These are phyloP conservation scores for Cavia aperea DNA, from an alignment of 2,113 vertebrate species.

Conservation along the genomic window DNA sequence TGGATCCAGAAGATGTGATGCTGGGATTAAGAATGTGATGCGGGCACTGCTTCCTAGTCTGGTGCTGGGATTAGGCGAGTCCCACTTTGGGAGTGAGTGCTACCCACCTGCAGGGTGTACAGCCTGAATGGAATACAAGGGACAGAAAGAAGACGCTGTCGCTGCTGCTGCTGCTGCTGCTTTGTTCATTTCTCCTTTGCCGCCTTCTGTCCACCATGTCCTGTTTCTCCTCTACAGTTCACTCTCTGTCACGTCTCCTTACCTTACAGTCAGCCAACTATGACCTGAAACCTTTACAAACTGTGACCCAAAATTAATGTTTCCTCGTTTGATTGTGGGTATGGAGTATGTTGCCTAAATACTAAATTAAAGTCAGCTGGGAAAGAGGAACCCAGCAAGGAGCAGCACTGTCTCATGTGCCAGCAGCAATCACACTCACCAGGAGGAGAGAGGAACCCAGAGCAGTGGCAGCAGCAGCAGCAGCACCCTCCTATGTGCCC, in stretches of 20 bases:
- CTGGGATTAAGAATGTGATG: not conserved
- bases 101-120: too few relatives aligned
- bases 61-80: not conserved
- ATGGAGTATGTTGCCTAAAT: not conserved
- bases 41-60: not conserved
- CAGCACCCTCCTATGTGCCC: too few relatives aligned
- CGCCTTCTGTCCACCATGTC: not conserved
- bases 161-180: not conserved
- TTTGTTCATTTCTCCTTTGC: not conserved
- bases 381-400: too few relatives aligned
- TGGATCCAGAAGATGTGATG: not conserved
- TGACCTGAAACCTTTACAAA: not conserved
- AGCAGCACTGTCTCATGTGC: too few relatives aligned
- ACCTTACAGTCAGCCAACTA: not conserved
- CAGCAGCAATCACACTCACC: too few relatives aligned
- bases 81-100: not conserved
- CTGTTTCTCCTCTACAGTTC: not conserved
- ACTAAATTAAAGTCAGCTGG: too few relatives aligned
- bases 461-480: too few relatives aligned
- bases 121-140: not conserved
- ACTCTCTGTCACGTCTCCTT: not conserved
- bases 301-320: not conserved
- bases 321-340: not conserved
- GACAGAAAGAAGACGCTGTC: not conserved
- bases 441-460: too few relatives aligned